phyloP scores from a whole-genome alignment of 2,797 vertebrate species.

The Crocidura indochinensis region DNA sequence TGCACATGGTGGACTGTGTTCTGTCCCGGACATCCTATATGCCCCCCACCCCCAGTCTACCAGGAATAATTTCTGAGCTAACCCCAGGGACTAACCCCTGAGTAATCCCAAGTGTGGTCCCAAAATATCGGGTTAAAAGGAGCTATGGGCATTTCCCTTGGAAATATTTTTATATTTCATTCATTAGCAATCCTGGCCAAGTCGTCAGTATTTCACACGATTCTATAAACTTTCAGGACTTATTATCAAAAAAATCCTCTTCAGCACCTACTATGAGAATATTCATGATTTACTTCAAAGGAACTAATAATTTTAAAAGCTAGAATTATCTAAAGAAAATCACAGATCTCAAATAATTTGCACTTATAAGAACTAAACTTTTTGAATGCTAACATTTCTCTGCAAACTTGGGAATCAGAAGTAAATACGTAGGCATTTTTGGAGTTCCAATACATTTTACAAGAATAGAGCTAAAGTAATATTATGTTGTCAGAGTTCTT shows the following conservation, averaged over 20 bases:
- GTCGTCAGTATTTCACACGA: background rate
- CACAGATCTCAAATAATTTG: background rate
- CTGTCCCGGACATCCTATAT: too few relatives aligned
- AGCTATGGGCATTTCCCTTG: background rate
- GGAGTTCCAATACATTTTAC: constrained; percentile 1
- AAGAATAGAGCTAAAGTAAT: constrained; percentile 21
- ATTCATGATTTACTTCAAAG: constrained; percentile 35
- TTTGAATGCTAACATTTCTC: background rate
- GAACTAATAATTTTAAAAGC: background rate
- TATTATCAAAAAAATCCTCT: constrained; percentile 5
- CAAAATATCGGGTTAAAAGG: background rate
- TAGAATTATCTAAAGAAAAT: constrained; percentile 35
- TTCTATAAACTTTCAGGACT: background rate
- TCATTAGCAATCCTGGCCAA: background rate
- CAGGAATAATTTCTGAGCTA: too few relatives aligned
- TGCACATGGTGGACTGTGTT: too few relatives aligned
- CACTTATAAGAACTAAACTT: background rate
- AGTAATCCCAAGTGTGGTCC: too few relatives aligned
- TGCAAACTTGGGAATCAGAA: constrained; percentile 3
- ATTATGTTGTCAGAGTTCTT: background rate
- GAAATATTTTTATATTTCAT: background rate
- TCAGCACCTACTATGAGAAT: background rate
- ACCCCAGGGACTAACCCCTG: too few relatives aligned
- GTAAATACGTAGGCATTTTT: background rate
- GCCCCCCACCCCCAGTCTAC: too few relatives aligned